phyloP scores from a whole-genome alignment of 2,888 invertebrate species.

The Cremastobaeus sp. region DNA sequence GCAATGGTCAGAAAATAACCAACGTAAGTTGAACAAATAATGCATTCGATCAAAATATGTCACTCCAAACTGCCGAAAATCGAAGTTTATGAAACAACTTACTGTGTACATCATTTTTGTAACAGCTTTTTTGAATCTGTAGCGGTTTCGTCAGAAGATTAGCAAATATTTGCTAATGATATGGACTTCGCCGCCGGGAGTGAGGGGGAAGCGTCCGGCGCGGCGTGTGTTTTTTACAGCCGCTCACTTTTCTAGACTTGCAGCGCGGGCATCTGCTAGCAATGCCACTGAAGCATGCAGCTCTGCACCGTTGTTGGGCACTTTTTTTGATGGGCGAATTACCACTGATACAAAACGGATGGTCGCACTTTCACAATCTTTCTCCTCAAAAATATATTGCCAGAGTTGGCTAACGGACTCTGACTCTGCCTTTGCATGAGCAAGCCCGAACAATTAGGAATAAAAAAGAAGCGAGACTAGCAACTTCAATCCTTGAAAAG shows the following conservation, averaged over 20 bases:
- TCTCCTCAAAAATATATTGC: too few relatives aligned
- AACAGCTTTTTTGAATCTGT: slow-evolving; percentile 25
- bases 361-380: too few relatives aligned
- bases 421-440: too few relatives aligned
- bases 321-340: too few relatives aligned
- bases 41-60: too few relatives aligned
- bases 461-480: too few relatives aligned
- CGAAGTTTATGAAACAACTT: slow-evolving; percentile 64
- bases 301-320: not conserved
- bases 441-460: too few relatives aligned
- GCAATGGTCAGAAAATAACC: slow-evolving; percentile 61
- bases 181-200: not conserved
- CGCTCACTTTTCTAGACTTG: not conserved
- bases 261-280: not conserved
- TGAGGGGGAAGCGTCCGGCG: slow-evolving; percentile 37
- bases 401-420: too few relatives aligned
- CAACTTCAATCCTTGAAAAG: too few relatives aligned
- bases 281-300: not conserved
- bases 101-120: slow-evolving; percentile 80
- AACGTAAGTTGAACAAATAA: not conserved
- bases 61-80: too few relatives aligned
- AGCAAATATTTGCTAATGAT: not conserved
- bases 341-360: too few relatives aligned
- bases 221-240: slow-evolving; percentile 2
- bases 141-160: not conserved